Evolutionary conservation across 1,140 invertebrate genomes (phyloP).

Genomic region (Steinernema khuongi): DNA sequence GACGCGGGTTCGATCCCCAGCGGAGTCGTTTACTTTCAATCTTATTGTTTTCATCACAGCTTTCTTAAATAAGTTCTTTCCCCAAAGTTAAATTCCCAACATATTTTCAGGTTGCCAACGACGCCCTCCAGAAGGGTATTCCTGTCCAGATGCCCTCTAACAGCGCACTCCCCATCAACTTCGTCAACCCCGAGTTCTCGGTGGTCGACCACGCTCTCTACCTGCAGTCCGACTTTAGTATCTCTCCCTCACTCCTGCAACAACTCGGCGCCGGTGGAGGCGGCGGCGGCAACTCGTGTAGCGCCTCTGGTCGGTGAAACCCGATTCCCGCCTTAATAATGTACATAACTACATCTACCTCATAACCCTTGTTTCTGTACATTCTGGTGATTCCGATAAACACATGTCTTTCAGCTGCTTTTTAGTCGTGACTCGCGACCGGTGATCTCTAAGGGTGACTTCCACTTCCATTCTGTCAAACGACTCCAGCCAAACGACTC

Average conservation of each 20-base stretch:
- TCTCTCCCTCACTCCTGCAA: slow-evolving; percentile 38
- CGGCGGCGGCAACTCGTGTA: too few relatives aligned
- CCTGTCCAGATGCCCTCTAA: slow-evolving; percentile 40
- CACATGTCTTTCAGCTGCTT: too few relatives aligned
- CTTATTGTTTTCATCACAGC: slow-evolving; percentile 12
- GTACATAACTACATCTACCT: too few relatives aligned
- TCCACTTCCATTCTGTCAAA: too few relatives aligned
- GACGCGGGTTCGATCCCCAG: neutral
- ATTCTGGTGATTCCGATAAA: too few relatives aligned
- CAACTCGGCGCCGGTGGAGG: slow-evolving; percentile 17
- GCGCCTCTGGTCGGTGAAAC: too few relatives aligned
- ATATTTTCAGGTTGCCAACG: slow-evolving; percentile 45
- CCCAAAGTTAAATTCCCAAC: neutral
- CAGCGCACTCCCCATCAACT: slow-evolving; percentile 49
- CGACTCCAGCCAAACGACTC: too few relatives aligned
- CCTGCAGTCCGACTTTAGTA: slow-evolving; percentile 51
- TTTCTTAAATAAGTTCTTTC: too few relatives aligned
- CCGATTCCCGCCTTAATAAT: too few relatives aligned
- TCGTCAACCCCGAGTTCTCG: slow-evolving; percentile 47
- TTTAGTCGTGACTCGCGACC: too few relatives aligned
- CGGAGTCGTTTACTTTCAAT: neutral
- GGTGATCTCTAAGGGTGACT: too few relatives aligned
- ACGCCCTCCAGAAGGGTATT: slow-evolving; percentile 47
- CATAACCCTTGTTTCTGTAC: too few relatives aligned
- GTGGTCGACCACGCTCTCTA: slow-evolving; percentile 56